Evolutionary conservation across 2,888 invertebrate genomes (phyloP).

Genomic region (Drosophila flavopinicola): DNA sequence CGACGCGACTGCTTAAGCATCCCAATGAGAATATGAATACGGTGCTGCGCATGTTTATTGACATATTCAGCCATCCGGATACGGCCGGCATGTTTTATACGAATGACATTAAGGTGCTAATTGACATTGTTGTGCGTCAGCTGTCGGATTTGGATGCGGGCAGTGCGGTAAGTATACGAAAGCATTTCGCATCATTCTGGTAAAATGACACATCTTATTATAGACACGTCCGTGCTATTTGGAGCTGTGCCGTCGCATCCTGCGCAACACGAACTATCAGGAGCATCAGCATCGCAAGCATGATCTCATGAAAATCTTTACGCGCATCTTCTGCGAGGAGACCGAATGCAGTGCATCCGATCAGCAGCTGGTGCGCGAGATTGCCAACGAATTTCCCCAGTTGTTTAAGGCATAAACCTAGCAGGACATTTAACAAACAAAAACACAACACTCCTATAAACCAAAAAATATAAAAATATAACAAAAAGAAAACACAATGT

Average conservation of each 20-base stretch:
- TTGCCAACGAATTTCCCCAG: slow-evolving; percentile 93
- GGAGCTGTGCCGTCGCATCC: slow-evolving; percentile 90
- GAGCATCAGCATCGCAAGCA: slow-evolving; percentile 92
- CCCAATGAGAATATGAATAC: slow-evolving; percentile 91
- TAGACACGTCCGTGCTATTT: slow-evolving; percentile 92
- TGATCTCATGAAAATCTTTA: slow-evolving; percentile 93
- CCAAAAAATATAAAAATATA: slow-evolving; percentile 7
- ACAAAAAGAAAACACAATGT: slow-evolving; percentile 30
- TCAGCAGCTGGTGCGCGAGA: slow-evolving; percentile 91
- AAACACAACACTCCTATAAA: slow-evolving; percentile 14
- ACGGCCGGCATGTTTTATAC: slow-evolving; percentile 96
- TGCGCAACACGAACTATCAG: slow-evolving; percentile 92
- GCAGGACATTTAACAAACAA: not conserved
- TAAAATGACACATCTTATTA: not conserved
- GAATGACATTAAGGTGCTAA: slow-evolving; percentile 96
- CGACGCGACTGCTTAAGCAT: slow-evolving; percentile 93
- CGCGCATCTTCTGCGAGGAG: slow-evolving; percentile 94
- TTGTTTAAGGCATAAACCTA: slow-evolving; percentile 87
- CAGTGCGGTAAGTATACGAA: slow-evolving; percentile 87
- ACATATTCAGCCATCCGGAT: slow-evolving; percentile 91
- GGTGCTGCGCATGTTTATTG: slow-evolving; percentile 93
- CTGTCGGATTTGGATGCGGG: slow-evolving; percentile 95
- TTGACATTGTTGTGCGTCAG: slow-evolving; percentile 96
- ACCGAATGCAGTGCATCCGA: slow-evolving; percentile 89
- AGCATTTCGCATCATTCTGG: not conserved